These are phyloP conservation scores for Agonopterix arenella DNA, from an alignment of 2,888 invertebrate species.

Conservation along the genomic window DNA sequence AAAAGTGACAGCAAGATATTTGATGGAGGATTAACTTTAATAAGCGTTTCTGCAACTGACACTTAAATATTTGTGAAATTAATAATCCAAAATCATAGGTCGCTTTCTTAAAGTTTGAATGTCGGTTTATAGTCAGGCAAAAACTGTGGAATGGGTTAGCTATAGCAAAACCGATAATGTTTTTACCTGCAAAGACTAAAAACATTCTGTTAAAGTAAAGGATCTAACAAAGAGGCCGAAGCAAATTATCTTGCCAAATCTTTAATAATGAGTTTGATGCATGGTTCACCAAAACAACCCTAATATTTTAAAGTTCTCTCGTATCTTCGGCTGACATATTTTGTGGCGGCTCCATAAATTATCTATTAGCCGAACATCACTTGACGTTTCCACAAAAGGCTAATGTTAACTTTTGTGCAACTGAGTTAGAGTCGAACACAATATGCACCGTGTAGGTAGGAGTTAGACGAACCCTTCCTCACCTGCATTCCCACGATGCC, in stretches of 20 bases:
- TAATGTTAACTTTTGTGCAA: conserved; percentile 71
- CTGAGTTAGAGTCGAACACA: conserved; percentile 46
- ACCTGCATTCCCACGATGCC: conserved; percentile 73
- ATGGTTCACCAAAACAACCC: conserved; percentile 53
- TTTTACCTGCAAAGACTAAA: too few species aligned
- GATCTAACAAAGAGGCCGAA: conserved; percentile 30
- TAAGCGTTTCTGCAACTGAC: too few species aligned
- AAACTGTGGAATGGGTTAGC: too few species aligned
- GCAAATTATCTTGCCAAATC: conserved; percentile 52
- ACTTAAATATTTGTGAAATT: neutral
- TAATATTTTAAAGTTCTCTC: conserved; percentile 60
- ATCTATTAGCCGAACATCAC: conserved; percentile 70
- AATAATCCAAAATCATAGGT: too few species aligned
- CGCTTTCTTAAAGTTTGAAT: too few species aligned
- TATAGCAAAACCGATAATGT: too few species aligned
- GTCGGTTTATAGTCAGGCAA: too few species aligned
- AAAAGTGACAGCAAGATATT: too few species aligned
- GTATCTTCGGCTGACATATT: conserved; percentile 41
- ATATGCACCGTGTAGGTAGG: conserved; percentile 28
- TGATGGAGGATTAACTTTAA: too few species aligned
- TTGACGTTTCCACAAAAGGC: conserved; percentile 66
- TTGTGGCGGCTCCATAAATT: conserved; percentile 65
- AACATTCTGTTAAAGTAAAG: neutral
- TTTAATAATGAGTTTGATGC: conserved; percentile 36
- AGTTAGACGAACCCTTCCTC: conserved; percentile 63